phyloP scores from a whole-genome alignment of 2,113 vertebrate genomes.

The Callorhinus ursinus region DNA sequence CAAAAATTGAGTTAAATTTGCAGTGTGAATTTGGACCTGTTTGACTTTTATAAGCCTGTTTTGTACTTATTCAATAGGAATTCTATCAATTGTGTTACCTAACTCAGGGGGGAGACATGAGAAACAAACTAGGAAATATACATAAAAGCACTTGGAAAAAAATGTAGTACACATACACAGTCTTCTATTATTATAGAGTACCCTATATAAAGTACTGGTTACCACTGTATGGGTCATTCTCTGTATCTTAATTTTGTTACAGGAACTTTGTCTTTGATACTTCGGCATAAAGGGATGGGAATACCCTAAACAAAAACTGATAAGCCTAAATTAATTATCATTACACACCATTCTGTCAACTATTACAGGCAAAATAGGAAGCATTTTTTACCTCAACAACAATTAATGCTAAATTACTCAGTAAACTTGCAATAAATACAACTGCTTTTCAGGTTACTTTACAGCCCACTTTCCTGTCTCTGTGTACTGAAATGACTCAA shows the following conservation, averaged over 20 bases:
- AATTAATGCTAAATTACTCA: conserved; percentile 25
- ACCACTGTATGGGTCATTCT: neutral
- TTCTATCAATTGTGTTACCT: neutral
- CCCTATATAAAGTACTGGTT: neutral
- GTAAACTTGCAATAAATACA: neutral
- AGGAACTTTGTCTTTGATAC: neutral
- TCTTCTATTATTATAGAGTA: neutral
- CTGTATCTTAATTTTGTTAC: neutral
- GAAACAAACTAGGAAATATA: conserved; percentile 31
- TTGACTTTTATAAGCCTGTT: neutral
- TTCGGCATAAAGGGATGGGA: neutral
- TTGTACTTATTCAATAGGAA: conserved; percentile 28
- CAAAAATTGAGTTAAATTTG: conserved; percentile 32
- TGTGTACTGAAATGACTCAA: conserved; percentile 63
- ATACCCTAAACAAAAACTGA: conserved; percentile 11
- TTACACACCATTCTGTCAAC: neutral
- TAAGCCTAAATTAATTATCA: neutral
- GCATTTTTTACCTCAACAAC: conserved; percentile 24
- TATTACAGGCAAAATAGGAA: neutral
- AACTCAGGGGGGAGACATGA: neutral
- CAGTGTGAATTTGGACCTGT: neutral
- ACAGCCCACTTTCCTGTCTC: conserved; percentile 27
- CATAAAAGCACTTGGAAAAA: neutral
- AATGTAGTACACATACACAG: neutral
- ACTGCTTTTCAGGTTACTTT: conserved; percentile 16